phyloP scores from a whole-genome alignment of 2,113 vertebrate species.

The Neolamprologus kungweensis region DNA sequence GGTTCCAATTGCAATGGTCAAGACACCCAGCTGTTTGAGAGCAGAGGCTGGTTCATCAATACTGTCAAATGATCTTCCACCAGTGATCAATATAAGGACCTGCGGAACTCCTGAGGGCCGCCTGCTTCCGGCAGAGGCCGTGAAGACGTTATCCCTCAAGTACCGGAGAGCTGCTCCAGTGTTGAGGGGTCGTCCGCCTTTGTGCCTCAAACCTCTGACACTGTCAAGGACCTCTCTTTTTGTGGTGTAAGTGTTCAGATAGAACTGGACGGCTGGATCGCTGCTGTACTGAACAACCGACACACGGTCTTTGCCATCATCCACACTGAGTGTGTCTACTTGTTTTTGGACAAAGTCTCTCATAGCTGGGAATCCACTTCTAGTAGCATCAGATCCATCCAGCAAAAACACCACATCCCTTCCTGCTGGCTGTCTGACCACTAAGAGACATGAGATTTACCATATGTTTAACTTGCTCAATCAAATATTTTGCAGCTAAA shows the following conservation, averaged over 20 bases:
- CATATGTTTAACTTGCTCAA: neutral
- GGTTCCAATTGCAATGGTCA: constrained; percentile 21
- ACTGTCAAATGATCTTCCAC: constrained; percentile 47
- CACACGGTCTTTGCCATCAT: constrained; percentile 41
- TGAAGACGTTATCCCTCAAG: constrained; percentile 67
- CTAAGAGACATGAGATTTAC: neutral
- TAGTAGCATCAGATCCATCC: constrained; percentile 8
- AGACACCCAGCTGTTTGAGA: constrained; percentile 42
- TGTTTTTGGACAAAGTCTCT: constrained; percentile 30
- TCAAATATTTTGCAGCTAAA: neutral
- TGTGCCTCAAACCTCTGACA: constrained; percentile 23
- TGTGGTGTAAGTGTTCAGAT: constrained; percentile 36
- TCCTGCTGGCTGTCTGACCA: neutral
- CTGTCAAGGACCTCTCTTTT: constrained; percentile 8
- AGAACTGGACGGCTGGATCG: constrained; percentile 40
- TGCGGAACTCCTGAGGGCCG: constrained; percentile 71
- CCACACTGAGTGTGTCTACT: constrained; percentile 43
- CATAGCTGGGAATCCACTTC: neutral
- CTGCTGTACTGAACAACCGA: constrained; percentile 57
- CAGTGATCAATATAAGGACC: constrained; percentile 59
- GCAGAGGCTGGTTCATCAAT: constrained; percentile 32
- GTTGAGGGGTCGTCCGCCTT: constrained; percentile 65
- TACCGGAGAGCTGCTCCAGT: constrained; percentile 73
- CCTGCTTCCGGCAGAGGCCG: constrained; percentile 75
- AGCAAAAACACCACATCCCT: constrained; percentile 63